Evolutionary conservation across 2,113 vertebrate species (phyloP), one percentile per base, ranked within the genome.

Genomic region (Hippoglossus stenolepis): DNA sequence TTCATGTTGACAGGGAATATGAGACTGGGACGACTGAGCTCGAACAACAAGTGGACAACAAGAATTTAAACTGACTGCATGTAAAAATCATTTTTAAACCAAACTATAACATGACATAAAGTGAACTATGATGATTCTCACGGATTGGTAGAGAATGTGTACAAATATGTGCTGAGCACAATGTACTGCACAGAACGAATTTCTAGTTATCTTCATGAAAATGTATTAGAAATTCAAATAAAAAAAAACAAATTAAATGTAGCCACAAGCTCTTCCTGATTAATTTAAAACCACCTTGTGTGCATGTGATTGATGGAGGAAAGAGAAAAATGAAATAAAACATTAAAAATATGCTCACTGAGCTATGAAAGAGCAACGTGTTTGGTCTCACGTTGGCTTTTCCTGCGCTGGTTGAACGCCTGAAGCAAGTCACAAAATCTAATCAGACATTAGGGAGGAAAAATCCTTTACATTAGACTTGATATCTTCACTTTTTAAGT

Each of bases 401-500:
- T 83, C 13, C 63, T 69, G 24, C 59, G 49, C 66, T 83, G 74
- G 64, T 78, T 61, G 35, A 63, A 49, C 2, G 85, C 86, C 88
- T 83, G 21, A 77, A 80, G 87, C 78, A 60, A 82, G 62, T 51
- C 31, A 20, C 79, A 68, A 68, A 85, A 77, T 71, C 15, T 17
- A 85, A 86, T 89, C 80, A 85, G 74, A 77, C 76, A 80, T 17
- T 70, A 35, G 59, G 47, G 71, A 71, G 47, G 53, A 73, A 79
- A 86, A 87, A 71, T 82, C 45, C 60, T 63, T 82, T 49, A 76
- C 68, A 73, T 73, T 74, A 77, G 24, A 70, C 38, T 31, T 70
- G 24, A 75, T 56, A 68, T 80, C 76, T 83, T 74, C 26, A 51
- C 18, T 51, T 51, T 51, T 51, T 51, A 17, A 51, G 15, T 5